Conservation (phyloP, 2,113 vertebrate genomes). For the Forbesichthys papilliferus region DNA sequence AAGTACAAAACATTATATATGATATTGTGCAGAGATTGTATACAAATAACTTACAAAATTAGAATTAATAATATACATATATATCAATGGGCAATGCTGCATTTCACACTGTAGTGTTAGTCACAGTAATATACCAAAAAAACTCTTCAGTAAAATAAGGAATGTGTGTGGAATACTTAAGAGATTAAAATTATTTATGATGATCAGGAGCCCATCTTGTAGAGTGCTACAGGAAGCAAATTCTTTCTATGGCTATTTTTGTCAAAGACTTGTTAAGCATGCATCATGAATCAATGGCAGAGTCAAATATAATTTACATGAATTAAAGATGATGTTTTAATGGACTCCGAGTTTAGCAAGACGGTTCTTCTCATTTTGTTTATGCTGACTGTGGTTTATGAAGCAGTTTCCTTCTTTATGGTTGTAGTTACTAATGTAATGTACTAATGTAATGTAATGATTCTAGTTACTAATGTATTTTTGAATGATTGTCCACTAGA, state of each 20-base stretch:
- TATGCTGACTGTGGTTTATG: not conserved
- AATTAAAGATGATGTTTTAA: not conserved
- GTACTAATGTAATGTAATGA: not conserved
- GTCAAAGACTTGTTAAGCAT: not conserved
- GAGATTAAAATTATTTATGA: not conserved
- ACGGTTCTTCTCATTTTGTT: not conserved
- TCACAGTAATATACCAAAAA: no score
- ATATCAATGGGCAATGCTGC: not conserved
- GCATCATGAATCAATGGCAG: slow-evolving; percentile 2
- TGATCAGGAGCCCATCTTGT: slow-evolving; percentile 11
- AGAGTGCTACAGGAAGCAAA: not conserved
- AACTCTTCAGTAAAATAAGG: no score
- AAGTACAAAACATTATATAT: not conserved
- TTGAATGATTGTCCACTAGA: not conserved
- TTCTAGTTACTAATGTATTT: not conserved
- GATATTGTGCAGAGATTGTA: not conserved
- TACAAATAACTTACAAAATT: no score
- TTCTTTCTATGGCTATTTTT: not conserved
- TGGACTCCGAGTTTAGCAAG: not conserved
- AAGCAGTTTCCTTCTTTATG: not conserved
- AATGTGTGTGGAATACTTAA: not conserved
- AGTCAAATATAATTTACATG: slow-evolving; percentile 9
- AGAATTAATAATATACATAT: no score
- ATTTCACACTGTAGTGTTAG: not conserved
- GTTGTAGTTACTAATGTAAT: not conserved